Conservation (phyloP, 2,888 invertebrate genomes). For the Elysia crispata region DNA sequence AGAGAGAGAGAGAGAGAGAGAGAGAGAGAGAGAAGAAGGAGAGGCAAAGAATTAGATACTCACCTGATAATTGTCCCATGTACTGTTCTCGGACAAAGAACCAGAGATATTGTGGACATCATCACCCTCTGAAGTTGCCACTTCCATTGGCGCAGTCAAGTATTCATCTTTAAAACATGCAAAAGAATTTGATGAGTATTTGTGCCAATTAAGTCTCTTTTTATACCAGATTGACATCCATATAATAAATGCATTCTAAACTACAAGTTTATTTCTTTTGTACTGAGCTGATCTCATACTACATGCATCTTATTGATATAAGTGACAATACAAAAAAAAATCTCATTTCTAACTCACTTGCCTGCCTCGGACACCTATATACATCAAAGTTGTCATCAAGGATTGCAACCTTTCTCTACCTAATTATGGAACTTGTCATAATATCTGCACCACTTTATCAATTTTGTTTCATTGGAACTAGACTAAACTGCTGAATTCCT, state of each 20-base stretch:
- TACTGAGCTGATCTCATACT: neutral
- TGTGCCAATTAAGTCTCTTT: neutral
- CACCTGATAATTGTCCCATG: slow-evolving; percentile 97
- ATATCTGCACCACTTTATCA: too few species aligned
- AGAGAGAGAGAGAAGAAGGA: neutral
- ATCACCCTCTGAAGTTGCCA: slow-evolving; percentile 59
- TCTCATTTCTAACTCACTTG: too few species aligned
- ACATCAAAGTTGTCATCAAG: too few species aligned
- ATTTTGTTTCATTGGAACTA: too few species aligned
- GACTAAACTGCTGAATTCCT: too few species aligned
- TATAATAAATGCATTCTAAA: too few species aligned
- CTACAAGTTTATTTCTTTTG: too few species aligned
- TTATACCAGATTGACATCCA: too few species aligned
- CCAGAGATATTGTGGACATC: slow-evolving; percentile 61
- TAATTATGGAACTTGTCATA: neutral
- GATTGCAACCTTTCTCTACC: neutral
- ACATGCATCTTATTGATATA: neutral
- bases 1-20: neutral
- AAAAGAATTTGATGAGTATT: neutral
- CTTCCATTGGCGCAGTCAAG: slow-evolving; percentile 58
- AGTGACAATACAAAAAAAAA: neutral
- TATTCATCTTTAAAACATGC: slow-evolving; percentile 55
- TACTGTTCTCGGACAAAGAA: slow-evolving; percentile 89
- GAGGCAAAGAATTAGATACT: neutral
- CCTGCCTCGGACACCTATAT: too few species aligned